Evolutionary conservation across 2,888 invertebrate species (phyloP), one percentile per base, ranked within the genome.

Genomic region (Omphaloscelis lunosa): DNA sequence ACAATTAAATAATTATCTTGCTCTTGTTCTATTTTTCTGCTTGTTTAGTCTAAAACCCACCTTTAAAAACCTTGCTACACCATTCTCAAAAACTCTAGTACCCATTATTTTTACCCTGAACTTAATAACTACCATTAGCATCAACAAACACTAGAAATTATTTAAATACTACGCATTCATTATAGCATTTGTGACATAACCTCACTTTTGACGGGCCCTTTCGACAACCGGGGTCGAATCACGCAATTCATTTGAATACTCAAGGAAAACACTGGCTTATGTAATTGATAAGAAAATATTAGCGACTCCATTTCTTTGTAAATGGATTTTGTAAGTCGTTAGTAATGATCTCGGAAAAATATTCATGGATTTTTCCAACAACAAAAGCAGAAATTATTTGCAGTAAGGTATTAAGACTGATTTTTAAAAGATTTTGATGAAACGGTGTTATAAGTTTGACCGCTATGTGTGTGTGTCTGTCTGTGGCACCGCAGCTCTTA

Each of bases 211-310:
- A 91, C 90, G 89, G 85, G 89, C 78, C 72, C 71, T 82, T 82
- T 79, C 83, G 86, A 79, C 85, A 83, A 75, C 72, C 67, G 65
- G 53, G 70, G 66, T 45, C 61, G 73, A 82, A 70, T 63, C 93
- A 93, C 93, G 93, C 93, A 91, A 91, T 89, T 86, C 87, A 88
- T 90, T 90, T 90, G 89, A 91, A 93, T 93, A 92, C 91, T 91
- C 89, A 90, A 90, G 89, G 88, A 90, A 90, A 91, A 90, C 91
- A 89, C 85, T 79, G 82, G 83, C 87, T 91, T 90, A 90, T 88
- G 84, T 90, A 89, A 92, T 90, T 89, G 84, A 88, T 88, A 87
- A 83, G 81, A 79, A 76, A 73, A 74, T 61, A 83, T 87, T 87
- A 82, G 78, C 77, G 86, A 83, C 86, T 87, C 86, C 82, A 87